Conservation (phyloP, 2,888 invertebrate genomes). For the Leptura quadrifasciata region DNA sequence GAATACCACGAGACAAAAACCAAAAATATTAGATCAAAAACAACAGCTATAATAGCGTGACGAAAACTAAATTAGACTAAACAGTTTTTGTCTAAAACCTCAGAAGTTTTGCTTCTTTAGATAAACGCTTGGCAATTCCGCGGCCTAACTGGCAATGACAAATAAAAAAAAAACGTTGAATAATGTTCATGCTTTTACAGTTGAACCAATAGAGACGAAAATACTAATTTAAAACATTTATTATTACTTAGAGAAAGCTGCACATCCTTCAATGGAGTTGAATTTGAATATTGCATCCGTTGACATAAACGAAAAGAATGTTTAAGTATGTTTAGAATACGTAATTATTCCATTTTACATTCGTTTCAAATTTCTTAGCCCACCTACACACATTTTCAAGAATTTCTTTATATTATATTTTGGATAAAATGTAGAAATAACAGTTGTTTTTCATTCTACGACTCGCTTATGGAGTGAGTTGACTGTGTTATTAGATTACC, state of each 20-base stretch:
- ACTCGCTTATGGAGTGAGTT: not conserved
- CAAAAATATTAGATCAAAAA: slow-evolving; percentile 4
- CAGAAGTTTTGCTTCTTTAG: slow-evolving; percentile 11
- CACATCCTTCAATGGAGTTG: not conserved
- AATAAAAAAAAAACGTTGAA: not conserved
- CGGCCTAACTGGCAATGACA: not conserved
- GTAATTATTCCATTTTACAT: not conserved
- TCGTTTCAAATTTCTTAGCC: too few relatives aligned
- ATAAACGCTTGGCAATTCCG: slow-evolving; percentile 10
- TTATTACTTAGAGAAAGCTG: slow-evolving; percentile 5
- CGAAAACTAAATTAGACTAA: slow-evolving; percentile 6
- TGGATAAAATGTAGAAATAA: not conserved
- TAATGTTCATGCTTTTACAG: not conserved
- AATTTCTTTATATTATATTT: not conserved
- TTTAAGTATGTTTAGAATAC: not conserved
- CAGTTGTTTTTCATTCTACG: not conserved
- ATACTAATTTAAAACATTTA: not conserved
- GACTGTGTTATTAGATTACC: not conserved
- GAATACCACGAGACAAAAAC: slow-evolving; percentile 12
- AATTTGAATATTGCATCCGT: not conserved
- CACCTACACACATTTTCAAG: not conserved
- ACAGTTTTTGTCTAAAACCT: slow-evolving; percentile 11
- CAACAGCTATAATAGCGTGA: slow-evolving; percentile 8
- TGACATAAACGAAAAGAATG: not conserved
- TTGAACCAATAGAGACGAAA: not conserved